Evolutionary conservation across 2,113 vertebrate species (phyloP).

Genomic region (Peucedramus taeniatus): DNA sequence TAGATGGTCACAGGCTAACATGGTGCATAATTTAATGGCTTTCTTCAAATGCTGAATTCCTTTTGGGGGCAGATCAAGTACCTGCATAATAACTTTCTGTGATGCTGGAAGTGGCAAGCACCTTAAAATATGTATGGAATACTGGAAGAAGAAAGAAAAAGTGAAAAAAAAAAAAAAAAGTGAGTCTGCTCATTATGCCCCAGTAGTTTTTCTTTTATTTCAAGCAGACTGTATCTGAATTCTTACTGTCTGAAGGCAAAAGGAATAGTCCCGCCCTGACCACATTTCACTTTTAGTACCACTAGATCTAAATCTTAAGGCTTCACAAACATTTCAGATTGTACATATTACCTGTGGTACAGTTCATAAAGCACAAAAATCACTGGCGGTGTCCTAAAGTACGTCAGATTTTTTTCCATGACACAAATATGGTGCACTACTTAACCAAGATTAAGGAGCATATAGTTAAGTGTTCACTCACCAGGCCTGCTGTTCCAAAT

Average conservation of each 20-base stretch:
- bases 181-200: background rate
- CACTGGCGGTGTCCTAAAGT: background rate
- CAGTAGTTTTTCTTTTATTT: conserved; percentile 16
- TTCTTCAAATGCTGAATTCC: conserved; percentile 25
- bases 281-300: conserved; percentile 59
- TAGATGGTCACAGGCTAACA: conserved; percentile 37
- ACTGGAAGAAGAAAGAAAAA: conserved; percentile 28
- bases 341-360: conserved; percentile 28
- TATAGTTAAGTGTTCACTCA: background rate
- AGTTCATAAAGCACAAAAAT: conserved; percentile 45
- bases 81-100: conserved; percentile 31
- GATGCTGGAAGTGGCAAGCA: conserved; percentile 12
- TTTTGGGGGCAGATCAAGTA: conserved; percentile 3
- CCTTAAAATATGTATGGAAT: conserved; percentile 52
- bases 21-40: conserved; percentile 36
- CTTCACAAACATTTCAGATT: conserved; percentile 44
- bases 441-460: background rate
- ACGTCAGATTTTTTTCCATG: background rate
- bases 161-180: background rate
- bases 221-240: conserved; percentile 17
- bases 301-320: conserved; percentile 41
- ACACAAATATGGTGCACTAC: background rate
- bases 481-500: background rate
- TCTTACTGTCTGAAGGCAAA: conserved; percentile 27
- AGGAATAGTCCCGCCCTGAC: background rate